Base-by-base conservation (phyloP, 2,888 invertebrate species). In the Oligia latruncula region DNA sequence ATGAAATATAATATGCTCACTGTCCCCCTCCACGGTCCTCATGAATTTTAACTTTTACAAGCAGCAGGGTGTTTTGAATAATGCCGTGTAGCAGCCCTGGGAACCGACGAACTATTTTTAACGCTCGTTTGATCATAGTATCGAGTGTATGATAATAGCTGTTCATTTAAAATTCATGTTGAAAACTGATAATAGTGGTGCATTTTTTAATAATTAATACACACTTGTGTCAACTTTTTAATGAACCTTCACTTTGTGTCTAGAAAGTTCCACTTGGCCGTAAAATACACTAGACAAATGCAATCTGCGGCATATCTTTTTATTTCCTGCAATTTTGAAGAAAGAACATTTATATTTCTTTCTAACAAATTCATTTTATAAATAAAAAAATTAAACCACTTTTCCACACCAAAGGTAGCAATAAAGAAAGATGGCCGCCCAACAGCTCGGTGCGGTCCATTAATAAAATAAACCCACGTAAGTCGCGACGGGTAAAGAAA, bases 11-110 rank as follows among this genome's bases (percentile, higher is more conserved):
- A 92, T 93, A 91, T 91, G 89, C 88, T 90, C 90, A 86, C 82
- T 91, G 90, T 91, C 89, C 90, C 89, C 90, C 90, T 90, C 90
- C 83, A 91, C 91, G 91, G 88, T 90, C 86, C 93, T 95, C 95
- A 94, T 96, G 96, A 95, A 96, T 96, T 95, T 96, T 95, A 95
- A 95, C 93, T 91, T 90, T 90, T 90, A 91, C 89, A 90, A 89
- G 90, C 89, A 87, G 84, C 80, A 83, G 89, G 88, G 89, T 86
- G 91, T 91, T 92, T 91, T 95, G 93, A 94, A 94, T 95, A 93
- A 94, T 94, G 92, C 91, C 90, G 89, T 88, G 88, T 86, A 83
- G 83, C 87, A 90, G 76, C 90, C 89, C 89, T 88, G 81, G 82
- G 81, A 81, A 87, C 80, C 82, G 84, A 84, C 74, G 86, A 82